Percentiles rank a stretch among this genome's conserved stretches.
Conservation (phyloP, 1,140 invertebrate genomes). For the Octopus sinensis region DNA sequence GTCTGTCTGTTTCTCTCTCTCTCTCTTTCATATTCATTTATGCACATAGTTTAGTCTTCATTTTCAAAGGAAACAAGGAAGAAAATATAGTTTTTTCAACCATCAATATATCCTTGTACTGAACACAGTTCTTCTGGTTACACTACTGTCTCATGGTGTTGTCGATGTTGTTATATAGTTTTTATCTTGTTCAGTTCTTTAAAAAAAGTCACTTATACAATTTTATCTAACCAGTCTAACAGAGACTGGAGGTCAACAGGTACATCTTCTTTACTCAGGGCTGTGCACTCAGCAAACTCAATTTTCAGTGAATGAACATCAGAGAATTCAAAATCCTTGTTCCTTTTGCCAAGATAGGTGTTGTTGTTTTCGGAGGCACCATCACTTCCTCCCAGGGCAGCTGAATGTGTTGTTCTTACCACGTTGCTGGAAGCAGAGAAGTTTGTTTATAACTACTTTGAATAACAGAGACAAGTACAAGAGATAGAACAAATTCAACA, state of each 20-base stretch:
- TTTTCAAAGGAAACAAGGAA: no score
- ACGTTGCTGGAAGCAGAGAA: constrained; percentile 65
- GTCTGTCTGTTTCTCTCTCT: no score
- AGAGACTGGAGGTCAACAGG: constrained; percentile 22
- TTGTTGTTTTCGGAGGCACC: constrained; percentile 57
- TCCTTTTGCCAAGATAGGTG: constrained; percentile 68
- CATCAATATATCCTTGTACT: no score
- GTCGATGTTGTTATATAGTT: no score
- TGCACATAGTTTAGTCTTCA: no score
- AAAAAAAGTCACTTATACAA: not conserved
- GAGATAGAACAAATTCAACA: no score
- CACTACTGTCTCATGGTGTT: no score
- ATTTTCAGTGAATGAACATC: constrained; percentile 68
- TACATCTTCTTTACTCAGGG: constrained; percentile 59
- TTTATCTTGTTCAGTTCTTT: no score
- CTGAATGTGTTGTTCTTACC: constrained; percentile 74
- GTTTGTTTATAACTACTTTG: not conserved
- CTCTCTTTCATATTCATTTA: no score
- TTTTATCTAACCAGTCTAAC: constrained; percentile 1
- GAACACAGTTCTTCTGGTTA: no score
- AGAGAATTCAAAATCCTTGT: constrained; percentile 78
- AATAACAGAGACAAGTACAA: no score
- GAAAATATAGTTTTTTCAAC: no score
- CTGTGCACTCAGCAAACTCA: constrained; percentile 72
- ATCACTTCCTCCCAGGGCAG: constrained; percentile 71